phyloP scores from a whole-genome alignment of 2,113 vertebrate species.

The Terrapene triunguis region DNA sequence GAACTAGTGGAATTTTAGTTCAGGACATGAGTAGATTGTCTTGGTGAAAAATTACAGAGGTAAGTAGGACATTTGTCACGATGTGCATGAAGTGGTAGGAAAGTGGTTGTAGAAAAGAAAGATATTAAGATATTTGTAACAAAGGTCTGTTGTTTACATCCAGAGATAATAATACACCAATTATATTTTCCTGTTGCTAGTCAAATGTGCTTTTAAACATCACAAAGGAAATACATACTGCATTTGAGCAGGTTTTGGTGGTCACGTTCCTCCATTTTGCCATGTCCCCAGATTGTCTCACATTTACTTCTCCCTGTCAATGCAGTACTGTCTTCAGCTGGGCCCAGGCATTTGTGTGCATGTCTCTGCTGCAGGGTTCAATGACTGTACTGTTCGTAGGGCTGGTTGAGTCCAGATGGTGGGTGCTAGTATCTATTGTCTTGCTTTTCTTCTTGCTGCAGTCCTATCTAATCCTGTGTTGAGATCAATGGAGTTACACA shows the following conservation, averaged over 20 bases:
- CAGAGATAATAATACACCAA: constrained; percentile 41
- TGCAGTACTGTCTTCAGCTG: background rate
- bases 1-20: background rate
- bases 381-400: background rate
- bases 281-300: background rate
- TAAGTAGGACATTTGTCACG: constrained; percentile 35
- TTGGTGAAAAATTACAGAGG: constrained; percentile 21
- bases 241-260: background rate
- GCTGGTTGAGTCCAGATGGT: background rate
- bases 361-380: background rate
- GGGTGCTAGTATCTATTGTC: fast-evolving
- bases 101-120: constrained; percentile 45
- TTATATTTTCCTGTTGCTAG: constrained; percentile 54
- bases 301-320: fast-evolving
- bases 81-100: constrained; percentile 17
- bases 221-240: background rate
- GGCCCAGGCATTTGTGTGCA: background rate
- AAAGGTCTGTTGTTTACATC: background rate
- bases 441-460: fast-evolving
- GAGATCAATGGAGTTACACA: background rate
- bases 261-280: fast-evolving
- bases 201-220: constrained; percentile 47
- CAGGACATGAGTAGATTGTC: background rate
- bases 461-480: background rate
- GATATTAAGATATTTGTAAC: constrained; percentile 54